Percentiles rank a stretch among this genome's conserved stretches.
Conservation (phyloP, 2,797 vertebrate species). For the Pangasius macronema region DNA sequence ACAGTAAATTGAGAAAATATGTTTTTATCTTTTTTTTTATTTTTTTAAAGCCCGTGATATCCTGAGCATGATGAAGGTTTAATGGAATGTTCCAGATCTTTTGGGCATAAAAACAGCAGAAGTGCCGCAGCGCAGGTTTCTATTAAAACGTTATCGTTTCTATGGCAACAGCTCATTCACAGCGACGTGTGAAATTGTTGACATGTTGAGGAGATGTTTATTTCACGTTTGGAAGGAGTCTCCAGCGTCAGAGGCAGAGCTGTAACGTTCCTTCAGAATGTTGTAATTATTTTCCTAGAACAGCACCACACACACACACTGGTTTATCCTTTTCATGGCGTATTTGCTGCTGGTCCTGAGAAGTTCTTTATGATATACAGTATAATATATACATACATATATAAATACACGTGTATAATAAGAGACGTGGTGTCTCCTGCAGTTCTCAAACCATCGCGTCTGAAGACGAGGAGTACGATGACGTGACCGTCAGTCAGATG, state of each 20-base stretch:
- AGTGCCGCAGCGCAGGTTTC: background rate
- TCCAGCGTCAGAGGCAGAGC: background rate
- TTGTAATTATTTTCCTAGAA: too few species aligned
- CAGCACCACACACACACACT: too few species aligned
- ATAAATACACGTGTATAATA: too few species aligned
- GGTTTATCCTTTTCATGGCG: too few species aligned
- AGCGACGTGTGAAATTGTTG: background rate
- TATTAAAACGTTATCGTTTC: background rate
- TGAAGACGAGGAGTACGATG: constrained; percentile 89
- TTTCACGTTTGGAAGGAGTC: background rate
- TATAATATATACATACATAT: background rate
- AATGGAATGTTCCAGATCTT: background rate
- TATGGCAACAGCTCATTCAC: background rate
- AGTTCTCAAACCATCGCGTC: constrained; percentile 82
- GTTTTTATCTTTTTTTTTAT: background rate
- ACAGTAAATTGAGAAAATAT: too few species aligned
- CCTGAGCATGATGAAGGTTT: background rate
- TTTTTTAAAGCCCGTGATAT: background rate
- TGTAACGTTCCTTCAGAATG: too few species aligned
- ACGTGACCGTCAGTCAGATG: constrained; percentile 86
- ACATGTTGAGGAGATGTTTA: background rate
- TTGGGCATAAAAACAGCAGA: background rate
- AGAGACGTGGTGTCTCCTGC: constrained; percentile 32
- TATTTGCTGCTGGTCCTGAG: background rate
- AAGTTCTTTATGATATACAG: background rate